phyloP scores from a whole-genome alignment of 2,797 vertebrate genomes.

The Thalassophryne amazonica region DNA sequence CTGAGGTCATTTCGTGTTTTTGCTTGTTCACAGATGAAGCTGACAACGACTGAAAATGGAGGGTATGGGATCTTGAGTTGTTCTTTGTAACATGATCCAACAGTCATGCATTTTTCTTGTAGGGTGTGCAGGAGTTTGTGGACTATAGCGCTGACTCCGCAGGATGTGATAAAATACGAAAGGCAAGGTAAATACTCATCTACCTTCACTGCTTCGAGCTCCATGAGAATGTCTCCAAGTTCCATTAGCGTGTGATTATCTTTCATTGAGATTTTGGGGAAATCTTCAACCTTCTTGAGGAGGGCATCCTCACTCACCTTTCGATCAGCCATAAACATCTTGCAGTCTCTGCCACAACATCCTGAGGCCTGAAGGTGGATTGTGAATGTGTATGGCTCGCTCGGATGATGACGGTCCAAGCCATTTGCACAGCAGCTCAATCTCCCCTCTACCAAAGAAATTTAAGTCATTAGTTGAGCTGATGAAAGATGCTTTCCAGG shows the following conservation, averaged over 20 bases:
- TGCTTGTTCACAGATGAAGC: not conserved
- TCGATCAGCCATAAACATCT: not conserved
- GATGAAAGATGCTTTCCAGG: not conserved
- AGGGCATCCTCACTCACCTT: conserved; percentile 7
- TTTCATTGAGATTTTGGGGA: conserved; percentile 11
- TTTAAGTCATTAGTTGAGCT: not conserved
- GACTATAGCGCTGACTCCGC: not conserved
- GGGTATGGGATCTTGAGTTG: not conserved
- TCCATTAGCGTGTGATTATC: conserved; percentile 4
- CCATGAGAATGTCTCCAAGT: conserved; percentile 10
- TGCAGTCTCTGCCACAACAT: conserved; percentile 14
- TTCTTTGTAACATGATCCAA: not conserved
- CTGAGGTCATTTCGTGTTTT: not conserved
- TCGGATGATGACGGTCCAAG: not conserved
- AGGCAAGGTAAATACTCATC: not conserved
- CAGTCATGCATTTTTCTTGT: not conserved
- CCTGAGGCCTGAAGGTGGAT: not conserved
- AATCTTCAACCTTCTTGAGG: conserved; percentile 5
- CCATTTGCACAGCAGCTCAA: conserved; percentile 18
- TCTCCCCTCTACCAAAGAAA: not conserved
- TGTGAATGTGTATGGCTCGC: not conserved
- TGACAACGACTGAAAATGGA: not conserved
- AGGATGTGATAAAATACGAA: not conserved
- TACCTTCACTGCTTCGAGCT: conserved; percentile 9
- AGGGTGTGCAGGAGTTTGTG: not conserved